phyloP scores from a whole-genome alignment of 2,797 vertebrate genomes.

The Pelobates cultripes region DNA sequence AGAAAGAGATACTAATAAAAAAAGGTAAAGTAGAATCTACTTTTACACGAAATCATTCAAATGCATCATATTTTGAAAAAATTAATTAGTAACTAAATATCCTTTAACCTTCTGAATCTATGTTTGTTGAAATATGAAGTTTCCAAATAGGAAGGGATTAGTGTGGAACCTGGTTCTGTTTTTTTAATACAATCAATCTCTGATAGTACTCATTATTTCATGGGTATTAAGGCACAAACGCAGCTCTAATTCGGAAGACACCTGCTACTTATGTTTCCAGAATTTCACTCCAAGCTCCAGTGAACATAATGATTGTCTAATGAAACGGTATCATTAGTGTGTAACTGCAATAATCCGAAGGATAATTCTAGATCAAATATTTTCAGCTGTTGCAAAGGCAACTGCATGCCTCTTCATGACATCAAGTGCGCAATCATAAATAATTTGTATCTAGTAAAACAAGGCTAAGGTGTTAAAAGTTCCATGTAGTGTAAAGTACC shows the following conservation, averaged over 20 bases:
- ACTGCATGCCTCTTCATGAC: background rate
- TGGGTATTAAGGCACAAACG: background rate
- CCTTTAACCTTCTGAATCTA: too few relatives aligned
- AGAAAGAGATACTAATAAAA: too few relatives aligned
- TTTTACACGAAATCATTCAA: too few relatives aligned
- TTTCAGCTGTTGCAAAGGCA: background rate
- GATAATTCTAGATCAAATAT: conserved; percentile 35
- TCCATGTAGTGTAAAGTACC: conserved; percentile 1
- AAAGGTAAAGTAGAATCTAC: too few relatives aligned
- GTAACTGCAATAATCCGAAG: background rate
- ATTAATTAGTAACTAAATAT: too few relatives aligned
- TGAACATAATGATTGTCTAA: conserved; percentile 32
- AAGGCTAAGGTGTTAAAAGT: conserved; percentile 36
- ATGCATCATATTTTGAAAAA: too few relatives aligned
- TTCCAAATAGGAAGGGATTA: too few relatives aligned
- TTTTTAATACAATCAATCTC: background rate
- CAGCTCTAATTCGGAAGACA: conserved; percentile 23
- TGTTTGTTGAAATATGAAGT: too few relatives aligned
- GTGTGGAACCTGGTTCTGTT: background rate
- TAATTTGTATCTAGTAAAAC: conserved; percentile 27
- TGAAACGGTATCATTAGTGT: conserved; percentile 24
- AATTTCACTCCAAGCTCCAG: conserved; percentile 14
- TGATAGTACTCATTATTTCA: background rate
- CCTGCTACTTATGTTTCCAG: conserved; percentile 14
- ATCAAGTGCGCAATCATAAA: background rate